These are phyloP conservation scores for Antennarius maculatus DNA, from an alignment of 2,797 vertebrate genomes.

Conservation along the genomic window DNA sequence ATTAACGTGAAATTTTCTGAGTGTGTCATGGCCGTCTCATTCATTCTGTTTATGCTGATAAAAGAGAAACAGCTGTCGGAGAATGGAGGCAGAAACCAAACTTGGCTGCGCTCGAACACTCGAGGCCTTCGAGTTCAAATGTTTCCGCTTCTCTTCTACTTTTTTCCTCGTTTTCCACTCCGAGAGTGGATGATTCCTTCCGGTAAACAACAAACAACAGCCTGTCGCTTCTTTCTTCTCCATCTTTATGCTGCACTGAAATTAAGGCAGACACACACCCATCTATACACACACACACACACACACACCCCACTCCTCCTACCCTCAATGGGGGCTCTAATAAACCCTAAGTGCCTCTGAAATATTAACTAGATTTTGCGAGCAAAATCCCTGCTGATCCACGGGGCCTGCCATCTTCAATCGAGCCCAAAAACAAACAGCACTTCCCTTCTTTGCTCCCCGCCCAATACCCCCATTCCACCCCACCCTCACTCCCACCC, in stretches of 20 bases:
- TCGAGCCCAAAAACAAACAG: slow-evolving; percentile 76
- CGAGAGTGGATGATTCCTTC: background rate
- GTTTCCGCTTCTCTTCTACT: slow-evolving; percentile 3
- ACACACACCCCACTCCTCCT: slow-evolving; percentile 38
- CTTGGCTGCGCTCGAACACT: slow-evolving; percentile 55
- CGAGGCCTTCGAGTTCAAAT: slow-evolving; percentile 30
- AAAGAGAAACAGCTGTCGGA: slow-evolving; percentile 64
- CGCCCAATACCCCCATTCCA: slow-evolving; percentile 25
- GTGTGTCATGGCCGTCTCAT: slow-evolving; percentile 25
- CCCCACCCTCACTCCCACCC: slow-evolving; percentile 12
- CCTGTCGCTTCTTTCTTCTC: slow-evolving; percentile 41
- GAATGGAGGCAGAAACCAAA: slow-evolving; percentile 50
- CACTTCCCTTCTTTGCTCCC: slow-evolving; percentile 30
- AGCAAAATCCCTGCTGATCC: slow-evolving; percentile 78
- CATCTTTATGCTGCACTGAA: slow-evolving; percentile 47
- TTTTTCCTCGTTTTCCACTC: slow-evolving; percentile 7
- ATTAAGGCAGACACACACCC: slow-evolving; percentile 59
- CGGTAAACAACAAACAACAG: slow-evolving; percentile 51
- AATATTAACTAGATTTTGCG: slow-evolving; percentile 85
- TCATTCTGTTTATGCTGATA: slow-evolving; percentile 60
- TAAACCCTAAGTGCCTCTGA: slow-evolving; percentile 86
- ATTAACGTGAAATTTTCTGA: slow-evolving; percentile 35
- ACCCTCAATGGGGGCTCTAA: slow-evolving; percentile 73
- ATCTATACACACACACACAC: slow-evolving; percentile 8
- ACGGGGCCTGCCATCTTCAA: slow-evolving; percentile 78